Percentiles rank a stretch among this genome's conserved stretches.
Evolutionary conservation across 2,888 invertebrate genomes (phyloP).

Genomic region (Nebria salina): DNA sequence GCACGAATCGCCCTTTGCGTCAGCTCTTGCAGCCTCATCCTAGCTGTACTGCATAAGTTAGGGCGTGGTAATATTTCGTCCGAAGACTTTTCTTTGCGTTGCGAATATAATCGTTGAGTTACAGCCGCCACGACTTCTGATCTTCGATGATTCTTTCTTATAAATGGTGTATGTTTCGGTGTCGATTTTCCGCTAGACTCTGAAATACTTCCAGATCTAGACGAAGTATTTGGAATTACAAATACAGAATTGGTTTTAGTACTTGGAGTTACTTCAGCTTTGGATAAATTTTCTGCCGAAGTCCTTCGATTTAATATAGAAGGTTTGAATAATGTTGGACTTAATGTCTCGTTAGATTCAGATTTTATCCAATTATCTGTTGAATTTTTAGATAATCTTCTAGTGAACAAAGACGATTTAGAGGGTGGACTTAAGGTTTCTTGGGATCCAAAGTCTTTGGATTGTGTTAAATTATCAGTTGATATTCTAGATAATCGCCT

Average conservation of each 20-base stretch:
- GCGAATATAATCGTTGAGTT: slow-evolving; percentile 73
- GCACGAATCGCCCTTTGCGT: slow-evolving; percentile 69
- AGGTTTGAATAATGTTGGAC: neutral
- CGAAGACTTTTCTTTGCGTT: slow-evolving; percentile 65
- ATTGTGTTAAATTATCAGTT: neutral
- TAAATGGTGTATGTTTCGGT: slow-evolving; percentile 40
- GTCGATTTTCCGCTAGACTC: slow-evolving; percentile 55
- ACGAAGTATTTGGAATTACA: slow-evolving; percentile 23
- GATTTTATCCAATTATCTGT: neutral
- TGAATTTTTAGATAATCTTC: neutral
- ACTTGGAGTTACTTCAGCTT: neutral
- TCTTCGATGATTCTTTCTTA: slow-evolving; percentile 62
- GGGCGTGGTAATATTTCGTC: slow-evolving; percentile 23
- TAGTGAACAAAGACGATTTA: neutral
- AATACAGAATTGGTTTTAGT: neutral
- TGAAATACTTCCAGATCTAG: slow-evolving; percentile 41
- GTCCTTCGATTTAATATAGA: neutral
- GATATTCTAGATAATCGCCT: slow-evolving; percentile 14
- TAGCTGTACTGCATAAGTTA: slow-evolving; percentile 66
- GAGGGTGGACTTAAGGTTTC: slow-evolving; percentile 6
- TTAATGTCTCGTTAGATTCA: neutral
- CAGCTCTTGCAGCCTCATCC: slow-evolving; percentile 68
- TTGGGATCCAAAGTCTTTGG: neutral
- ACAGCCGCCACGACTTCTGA: slow-evolving; percentile 78
- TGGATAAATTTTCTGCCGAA: slow-evolving; percentile 32